phyloP scores from a whole-genome alignment of 53 echinoderm and acorn worm species.

The Patiria pectinifera region DNA sequence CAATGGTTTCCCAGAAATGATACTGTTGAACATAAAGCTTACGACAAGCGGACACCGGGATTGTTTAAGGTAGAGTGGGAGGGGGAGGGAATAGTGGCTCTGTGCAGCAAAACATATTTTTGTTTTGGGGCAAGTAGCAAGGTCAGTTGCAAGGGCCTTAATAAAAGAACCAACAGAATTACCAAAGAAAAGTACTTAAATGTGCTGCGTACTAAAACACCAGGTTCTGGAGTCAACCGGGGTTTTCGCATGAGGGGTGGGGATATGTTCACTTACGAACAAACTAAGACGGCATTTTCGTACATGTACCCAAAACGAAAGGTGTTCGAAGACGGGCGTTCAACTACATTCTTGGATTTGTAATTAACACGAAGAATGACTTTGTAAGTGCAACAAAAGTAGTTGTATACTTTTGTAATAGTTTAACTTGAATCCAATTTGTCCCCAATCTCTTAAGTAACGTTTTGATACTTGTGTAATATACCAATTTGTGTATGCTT shows the following conservation, averaged over 20 bases:
- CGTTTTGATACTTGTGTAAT: no score
- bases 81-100: constrained; percentile 69
- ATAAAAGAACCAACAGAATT: constrained; percentile 54
- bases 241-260: constrained; percentile 23
- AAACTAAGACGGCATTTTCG: constrained; percentile 1
- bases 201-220: constrained; percentile 6
- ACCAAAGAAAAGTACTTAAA: constrained; percentile 42
- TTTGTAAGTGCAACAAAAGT: no score
- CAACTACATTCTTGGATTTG: constrained; percentile 16
- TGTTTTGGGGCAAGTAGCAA: constrained; percentile 49
- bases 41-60: constrained; percentile 68
- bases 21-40: constrained; percentile 11
- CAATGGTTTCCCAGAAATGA: constrained; percentile 54
- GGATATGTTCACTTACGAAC: constrained; percentile 15
- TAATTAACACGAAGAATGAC: neutral
- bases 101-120: constrained; percentile 72
- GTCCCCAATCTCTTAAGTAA: no score
- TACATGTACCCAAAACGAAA: constrained; percentile 29
- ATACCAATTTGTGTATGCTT: no score
- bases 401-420: no score
- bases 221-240: constrained; percentile 10
- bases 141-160: constrained; percentile 50
- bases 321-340: neutral
- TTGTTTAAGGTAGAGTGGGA: constrained; percentile 77
- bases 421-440: no score